Percentiles rank a stretch among this genome's conserved stretches.
These are phyloP conservation scores for Xylophagus ater DNA, from an alignment of 2,888 invertebrate genomes.

Conservation along the genomic window DNA sequence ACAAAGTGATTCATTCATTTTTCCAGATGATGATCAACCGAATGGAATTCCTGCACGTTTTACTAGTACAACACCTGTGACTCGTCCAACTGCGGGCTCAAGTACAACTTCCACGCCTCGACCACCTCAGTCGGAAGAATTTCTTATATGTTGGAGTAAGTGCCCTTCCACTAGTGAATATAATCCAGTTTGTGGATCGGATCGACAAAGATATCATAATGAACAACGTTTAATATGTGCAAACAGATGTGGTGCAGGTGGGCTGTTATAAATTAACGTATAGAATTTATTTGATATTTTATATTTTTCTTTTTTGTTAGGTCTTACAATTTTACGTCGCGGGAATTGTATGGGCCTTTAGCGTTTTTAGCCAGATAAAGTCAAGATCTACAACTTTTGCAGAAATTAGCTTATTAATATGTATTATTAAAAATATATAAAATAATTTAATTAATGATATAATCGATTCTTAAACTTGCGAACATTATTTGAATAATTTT, in stretches of 20 bases:
- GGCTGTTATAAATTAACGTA: too few relatives aligned
- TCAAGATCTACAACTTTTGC: too few relatives aligned
- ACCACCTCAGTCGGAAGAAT: constrained; percentile 8
- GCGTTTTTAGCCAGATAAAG: too few relatives aligned
- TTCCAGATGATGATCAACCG: neutral
- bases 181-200: constrained; percentile 35
- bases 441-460: too few relatives aligned
- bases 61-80: constrained; percentile 11
- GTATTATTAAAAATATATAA: too few relatives aligned
- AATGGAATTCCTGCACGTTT: neutral
- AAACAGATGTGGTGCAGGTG: constrained; percentile 32
- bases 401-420: too few relatives aligned
- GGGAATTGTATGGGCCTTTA: too few relatives aligned
- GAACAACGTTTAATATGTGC: constrained; percentile 34
- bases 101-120: neutral
- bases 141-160: constrained; percentile 26
- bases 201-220: constrained; percentile 29
- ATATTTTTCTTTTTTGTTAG: too few relatives aligned
- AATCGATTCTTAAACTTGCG: too few relatives aligned
- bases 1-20: constrained; percentile 7
- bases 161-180: constrained; percentile 35
- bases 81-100: neutral
- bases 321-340: too few relatives aligned
- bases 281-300: too few relatives aligned
- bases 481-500: too few relatives aligned